phyloP scores from a whole-genome alignment of 2,113 vertebrate genomes.

The Osmerus mordax region DNA sequence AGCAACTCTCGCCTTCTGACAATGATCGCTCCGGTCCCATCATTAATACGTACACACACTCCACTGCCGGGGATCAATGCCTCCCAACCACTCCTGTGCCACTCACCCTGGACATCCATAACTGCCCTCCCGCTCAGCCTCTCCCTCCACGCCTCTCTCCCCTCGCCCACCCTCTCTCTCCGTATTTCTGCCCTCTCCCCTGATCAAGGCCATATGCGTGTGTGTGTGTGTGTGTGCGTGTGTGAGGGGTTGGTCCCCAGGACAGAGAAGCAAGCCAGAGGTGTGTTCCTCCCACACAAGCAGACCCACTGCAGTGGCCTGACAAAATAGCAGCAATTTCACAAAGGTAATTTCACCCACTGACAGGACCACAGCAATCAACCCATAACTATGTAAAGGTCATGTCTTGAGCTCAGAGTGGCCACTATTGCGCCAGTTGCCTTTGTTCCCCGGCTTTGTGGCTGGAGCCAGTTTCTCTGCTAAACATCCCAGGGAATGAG shows the following conservation, averaged over 20 bases:
- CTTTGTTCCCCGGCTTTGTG: background rate
- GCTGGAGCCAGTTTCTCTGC: background rate
- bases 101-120: slow-evolving; percentile 8
- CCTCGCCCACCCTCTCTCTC: background rate
- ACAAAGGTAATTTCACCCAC: background rate
- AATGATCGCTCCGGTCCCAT: background rate
- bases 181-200: background rate
- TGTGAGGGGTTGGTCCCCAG: background rate
- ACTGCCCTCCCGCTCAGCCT: background rate
- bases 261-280: background rate
- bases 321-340: slow-evolving; percentile 13
- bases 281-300: background rate
- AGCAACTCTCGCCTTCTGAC: background rate
- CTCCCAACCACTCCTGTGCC: background rate
- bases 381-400: background rate
- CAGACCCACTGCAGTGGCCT: background rate
- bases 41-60: background rate
- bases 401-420: background rate
- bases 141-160: background rate
- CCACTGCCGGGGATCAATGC: background rate
- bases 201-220: background rate
- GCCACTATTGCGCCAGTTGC: background rate
- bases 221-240: slow-evolving; percentile 6
- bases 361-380: background rate
- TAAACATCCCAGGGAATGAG: too few relatives aligned